Percentiles rank a stretch among this genome's conserved stretches.
Evolutionary conservation across 1,140 invertebrate genomes (phyloP).

Genomic region (Heliconius hermathena): DNA sequence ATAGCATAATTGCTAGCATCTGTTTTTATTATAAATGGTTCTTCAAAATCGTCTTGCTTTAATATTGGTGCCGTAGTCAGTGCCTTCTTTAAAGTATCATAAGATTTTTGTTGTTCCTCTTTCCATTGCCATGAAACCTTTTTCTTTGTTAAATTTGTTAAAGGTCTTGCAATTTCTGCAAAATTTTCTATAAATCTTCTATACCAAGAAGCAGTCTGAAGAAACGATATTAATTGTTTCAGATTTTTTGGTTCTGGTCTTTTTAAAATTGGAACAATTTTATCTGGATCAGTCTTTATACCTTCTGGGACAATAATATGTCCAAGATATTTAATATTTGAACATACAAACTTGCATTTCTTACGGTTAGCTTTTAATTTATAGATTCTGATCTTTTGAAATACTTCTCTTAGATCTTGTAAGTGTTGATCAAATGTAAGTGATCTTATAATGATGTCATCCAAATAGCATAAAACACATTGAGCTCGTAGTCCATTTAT

Average conservation of each 20-base stretch:
- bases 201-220: slow-evolving; percentile 65
- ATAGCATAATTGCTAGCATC: slow-evolving; percentile 57
- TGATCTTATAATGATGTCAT: slow-evolving; percentile 68
- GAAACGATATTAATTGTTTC: slow-evolving; percentile 49
- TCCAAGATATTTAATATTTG: slow-evolving; percentile 63
- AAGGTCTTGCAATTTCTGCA: slow-evolving; percentile 41
- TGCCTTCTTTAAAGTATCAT: not conserved
- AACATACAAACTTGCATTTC: slow-evolving; percentile 57
- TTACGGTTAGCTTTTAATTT: slow-evolving; percentile 45
- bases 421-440: slow-evolving; percentile 59
- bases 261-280: too few relatives aligned
- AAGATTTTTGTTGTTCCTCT: slow-evolving; percentile 16
- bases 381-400: slow-evolving; percentile 37
- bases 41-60: slow-evolving; percentile 42
- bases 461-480: slow-evolving; percentile 38
- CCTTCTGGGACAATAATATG: slow-evolving; percentile 61
- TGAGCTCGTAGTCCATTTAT: slow-evolving; percentile 45
- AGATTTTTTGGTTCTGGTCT: slow-evolving; percentile 51
- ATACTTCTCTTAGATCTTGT: slow-evolving; percentile 47
- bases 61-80: slow-evolving; percentile 35
- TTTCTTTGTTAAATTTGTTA: slow-evolving; percentile 36
- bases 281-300: slow-evolving; percentile 46
- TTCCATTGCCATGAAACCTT: slow-evolving; percentile 30
- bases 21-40: slow-evolving; percentile 49
- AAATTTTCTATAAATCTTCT: slow-evolving; percentile 53